A percentile compares a stretch with the other conserved stretches of the same genome.
phyloP scores from a whole-genome alignment of 2,113 vertebrate species.

The Willisornis vidua region DNA sequence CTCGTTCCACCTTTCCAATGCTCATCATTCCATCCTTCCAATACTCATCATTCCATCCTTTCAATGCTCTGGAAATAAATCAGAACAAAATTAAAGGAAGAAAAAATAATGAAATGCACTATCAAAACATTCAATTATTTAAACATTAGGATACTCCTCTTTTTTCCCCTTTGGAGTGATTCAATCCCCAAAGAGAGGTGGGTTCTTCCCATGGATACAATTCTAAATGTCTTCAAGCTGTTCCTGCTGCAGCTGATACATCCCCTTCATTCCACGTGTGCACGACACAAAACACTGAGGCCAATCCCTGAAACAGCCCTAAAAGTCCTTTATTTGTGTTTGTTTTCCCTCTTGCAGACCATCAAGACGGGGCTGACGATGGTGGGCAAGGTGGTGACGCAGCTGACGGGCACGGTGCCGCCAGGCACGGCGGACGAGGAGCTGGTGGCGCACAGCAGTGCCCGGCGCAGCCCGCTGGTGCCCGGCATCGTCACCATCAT shows the following conservation, averaged over 20 bases:
- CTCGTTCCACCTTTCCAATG: too few species aligned
- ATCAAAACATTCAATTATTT: not conserved
- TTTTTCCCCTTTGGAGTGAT: not conserved
- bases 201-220: not conserved
- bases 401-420: conserved; percentile 91
- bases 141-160: not conserved
- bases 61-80: not conserved
- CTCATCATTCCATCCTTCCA: too few species aligned
- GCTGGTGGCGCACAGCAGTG: conserved; percentile 82
- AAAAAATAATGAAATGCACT: not conserved
- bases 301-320: not conserved
- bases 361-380: conserved; percentile 95
- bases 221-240: not conserved
- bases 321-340: not conserved
- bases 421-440: conserved; percentile 90
- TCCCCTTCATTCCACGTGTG: not conserved
- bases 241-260: not conserved
- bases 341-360: conserved; percentile 75
- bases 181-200: not conserved
- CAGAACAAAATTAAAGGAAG: not conserved
- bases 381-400: conserved; percentile 97
- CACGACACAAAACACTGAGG: not conserved
- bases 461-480: conserved; percentile 86
- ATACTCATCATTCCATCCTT: not conserved
- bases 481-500: conserved; percentile 94